phyloP scores from a whole-genome alignment of 2,113 vertebrate genomes.

The Cercocebus atys region DNA sequence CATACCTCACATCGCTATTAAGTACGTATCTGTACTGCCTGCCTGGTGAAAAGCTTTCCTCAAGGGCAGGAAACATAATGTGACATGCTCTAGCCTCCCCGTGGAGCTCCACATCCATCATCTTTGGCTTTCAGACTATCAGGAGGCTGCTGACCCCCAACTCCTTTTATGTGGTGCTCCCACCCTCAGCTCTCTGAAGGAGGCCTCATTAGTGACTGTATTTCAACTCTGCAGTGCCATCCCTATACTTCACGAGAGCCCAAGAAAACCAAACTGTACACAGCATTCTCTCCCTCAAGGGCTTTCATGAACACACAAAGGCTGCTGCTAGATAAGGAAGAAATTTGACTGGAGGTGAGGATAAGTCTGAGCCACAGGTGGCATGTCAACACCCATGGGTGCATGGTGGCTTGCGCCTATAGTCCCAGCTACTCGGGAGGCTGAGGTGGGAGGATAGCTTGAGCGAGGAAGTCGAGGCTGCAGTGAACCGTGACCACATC shows the following conservation, averaged over 20 bases:
- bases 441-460: no score
- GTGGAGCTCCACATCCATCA: background rate
- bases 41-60: background rate
- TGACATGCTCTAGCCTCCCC: background rate
- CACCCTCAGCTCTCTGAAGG: background rate
- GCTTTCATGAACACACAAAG: background rate
- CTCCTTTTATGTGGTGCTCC: background rate
- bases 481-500: no score
- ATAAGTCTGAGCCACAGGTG: background rate
- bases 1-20: background rate
- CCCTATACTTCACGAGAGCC: background rate
- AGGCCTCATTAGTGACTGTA: background rate
- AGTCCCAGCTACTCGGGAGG: no score
- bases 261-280: background rate
- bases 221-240: background rate
- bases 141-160: background rate
- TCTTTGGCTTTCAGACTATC: background rate
- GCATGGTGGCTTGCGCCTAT: no score
- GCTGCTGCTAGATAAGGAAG: background rate
- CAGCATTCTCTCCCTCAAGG: background rate
- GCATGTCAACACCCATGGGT: background rate
- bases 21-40: background rate
- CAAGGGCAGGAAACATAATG: background rate
- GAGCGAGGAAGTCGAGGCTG: no score
- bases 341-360: background rate